Base-by-base conservation (phyloP, 2,797 vertebrate species). In the Helicolenus hilgendorfi region DNA sequence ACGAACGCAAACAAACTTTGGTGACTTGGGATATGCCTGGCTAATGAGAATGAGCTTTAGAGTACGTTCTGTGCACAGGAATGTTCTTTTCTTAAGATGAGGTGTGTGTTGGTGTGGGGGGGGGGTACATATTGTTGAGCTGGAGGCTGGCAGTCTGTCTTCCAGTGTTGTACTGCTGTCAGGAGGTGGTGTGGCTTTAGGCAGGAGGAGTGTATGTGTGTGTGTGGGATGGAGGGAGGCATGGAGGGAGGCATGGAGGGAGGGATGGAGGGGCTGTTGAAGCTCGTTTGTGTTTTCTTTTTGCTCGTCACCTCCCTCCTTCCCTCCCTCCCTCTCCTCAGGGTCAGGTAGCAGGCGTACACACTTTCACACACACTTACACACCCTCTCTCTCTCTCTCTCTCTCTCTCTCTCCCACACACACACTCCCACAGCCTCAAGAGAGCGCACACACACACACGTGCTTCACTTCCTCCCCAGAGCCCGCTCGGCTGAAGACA, bases 261-360 rank as follows among this genome's bases (percentile, higher is more conserved):
- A 45, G 15, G 36, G 59, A 75, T 29, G 55, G 69, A 83, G 62
- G 77, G 72, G 27, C 77, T 92, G 86, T 92, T 94, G 72, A 81
- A 88, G 93, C 92, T 90, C 72, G 81, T 90, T 90, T 41, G 7
- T 92, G 89, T 94, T 94, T 92, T 90, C 68, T 86, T 92, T 93
- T 90, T 84, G 79, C 84, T 85, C n/a, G 59, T 92, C 80, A 81
- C 84, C 89, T 92, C 89, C 93, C 80, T 80, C 81, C 79, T 41
- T 41, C 77, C 86, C 81, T 79, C 73, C 80, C 77, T 60, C 59
- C 59, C 58, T 29, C 14, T 15, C 38, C 87, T 93, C 86, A 92
- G 95, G 95, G 96, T 97, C 97, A 96, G 96, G 95, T 97, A 96
- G 95, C 96, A 96, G 89, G 87, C 89, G 72, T 87, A 90, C 93